Evolutionary conservation across 2,113 vertebrate species (phyloP).

Genomic region (Mugil cephalus): DNA sequence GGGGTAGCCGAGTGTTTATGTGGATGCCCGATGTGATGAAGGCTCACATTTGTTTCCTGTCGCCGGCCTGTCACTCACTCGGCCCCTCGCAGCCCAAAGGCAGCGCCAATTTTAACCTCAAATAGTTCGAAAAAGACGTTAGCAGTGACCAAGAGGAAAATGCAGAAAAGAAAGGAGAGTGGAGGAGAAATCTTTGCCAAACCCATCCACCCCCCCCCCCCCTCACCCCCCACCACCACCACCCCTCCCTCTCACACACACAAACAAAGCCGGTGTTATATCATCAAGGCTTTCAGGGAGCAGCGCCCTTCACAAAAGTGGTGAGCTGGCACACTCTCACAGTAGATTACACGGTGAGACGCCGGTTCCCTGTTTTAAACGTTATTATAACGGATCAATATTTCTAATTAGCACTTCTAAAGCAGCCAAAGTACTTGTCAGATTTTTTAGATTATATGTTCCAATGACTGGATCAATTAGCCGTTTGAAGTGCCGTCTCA

Average conservation of each 20-base stretch:
- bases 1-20: slow-evolving; percentile 76
- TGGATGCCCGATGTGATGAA: slow-evolving; percentile 80
- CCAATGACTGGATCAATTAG: slow-evolving; percentile 67
- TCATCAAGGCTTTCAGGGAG: slow-evolving; percentile 58
- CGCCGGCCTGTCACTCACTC: slow-evolving; percentile 78
- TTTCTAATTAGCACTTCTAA: slow-evolving; percentile 78
- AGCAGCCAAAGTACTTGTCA: slow-evolving; percentile 60
- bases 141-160: slow-evolving; percentile 35
- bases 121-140: slow-evolving; percentile 58
- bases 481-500: slow-evolving; percentile 69
- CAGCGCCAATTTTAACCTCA: slow-evolving; percentile 58
- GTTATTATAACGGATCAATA: slow-evolving; percentile 72
- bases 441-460: slow-evolving; percentile 76
- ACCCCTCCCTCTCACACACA: slow-evolving; percentile 36
- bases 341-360: slow-evolving; percentile 51
- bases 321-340: slow-evolving; percentile 55
- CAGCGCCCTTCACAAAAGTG: slow-evolving; percentile 70
- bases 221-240: slow-evolving; percentile 1
- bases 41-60: slow-evolving; percentile 84
- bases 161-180: slow-evolving; percentile 9
- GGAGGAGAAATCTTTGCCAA: slow-evolving; percentile 41
- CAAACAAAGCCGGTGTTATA: slow-evolving; percentile 55
- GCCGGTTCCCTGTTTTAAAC: slow-evolving; percentile 51
- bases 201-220: slow-evolving; percentile 1
- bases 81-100: slow-evolving; percentile 55